A percentile compares a stretch with the other conserved stretches of the same genome.
Evolutionary conservation across 2,888 invertebrate species (phyloP).

Genomic region (Trachelus iudaicus): DNA sequence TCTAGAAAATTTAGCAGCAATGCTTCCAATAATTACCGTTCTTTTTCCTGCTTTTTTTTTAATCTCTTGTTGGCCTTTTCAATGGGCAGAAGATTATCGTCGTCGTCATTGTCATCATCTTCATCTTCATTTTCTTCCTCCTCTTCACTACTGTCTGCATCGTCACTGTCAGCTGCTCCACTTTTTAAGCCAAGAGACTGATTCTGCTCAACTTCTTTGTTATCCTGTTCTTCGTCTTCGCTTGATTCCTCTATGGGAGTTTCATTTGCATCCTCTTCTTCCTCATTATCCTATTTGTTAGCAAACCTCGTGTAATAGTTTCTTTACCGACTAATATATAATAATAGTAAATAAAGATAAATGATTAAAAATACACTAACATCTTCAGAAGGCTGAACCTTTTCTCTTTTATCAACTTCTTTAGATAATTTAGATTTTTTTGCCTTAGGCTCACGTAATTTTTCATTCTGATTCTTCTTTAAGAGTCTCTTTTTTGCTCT

Average conservation of each 20-base stretch:
- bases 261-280: constrained; percentile 24
- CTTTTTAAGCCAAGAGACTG: constrained; percentile 23
- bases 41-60: constrained; percentile 77
- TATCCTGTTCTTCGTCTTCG: constrained; percentile 58
- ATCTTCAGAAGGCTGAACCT: constrained; percentile 21
- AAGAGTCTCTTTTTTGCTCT: constrained; percentile 71
- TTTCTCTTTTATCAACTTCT: neutral
- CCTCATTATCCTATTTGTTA: constrained; percentile 10
- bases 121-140: constrained; percentile 29
- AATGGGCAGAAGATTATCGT: constrained; percentile 82
- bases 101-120: constrained; percentile 63
- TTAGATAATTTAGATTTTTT: constrained; percentile 9
- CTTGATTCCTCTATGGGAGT: constrained; percentile 9
- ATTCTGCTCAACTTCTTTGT: constrained; percentile 54
- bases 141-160: constrained; percentile 60
- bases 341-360: neutral
- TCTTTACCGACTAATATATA: neutral
- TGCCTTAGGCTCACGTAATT: constrained; percentile 26
- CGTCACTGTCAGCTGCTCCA: constrained; percentile 60
- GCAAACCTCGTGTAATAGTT: neutral
- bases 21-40: constrained; percentile 64
- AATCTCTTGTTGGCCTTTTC: constrained; percentile 85
- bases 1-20: neutral
- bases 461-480: constrained; percentile 39
- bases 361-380: neutral